Evolutionary conservation across 1,140 invertebrate genomes (phyloP).

Genomic region (Ruditapes philippinarum): DNA sequence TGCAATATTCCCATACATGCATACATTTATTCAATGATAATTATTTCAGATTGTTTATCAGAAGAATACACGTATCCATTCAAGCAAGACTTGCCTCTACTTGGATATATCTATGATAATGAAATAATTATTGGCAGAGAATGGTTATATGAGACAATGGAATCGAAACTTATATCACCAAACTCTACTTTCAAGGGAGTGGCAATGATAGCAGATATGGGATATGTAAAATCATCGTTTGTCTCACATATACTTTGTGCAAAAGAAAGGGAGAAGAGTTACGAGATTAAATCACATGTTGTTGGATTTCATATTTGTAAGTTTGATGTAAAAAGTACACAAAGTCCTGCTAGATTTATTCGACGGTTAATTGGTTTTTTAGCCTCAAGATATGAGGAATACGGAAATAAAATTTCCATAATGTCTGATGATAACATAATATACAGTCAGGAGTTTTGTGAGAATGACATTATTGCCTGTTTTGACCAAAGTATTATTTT

Average conservation of each 20-base stretch:
- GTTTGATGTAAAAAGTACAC: conserved; percentile 20
- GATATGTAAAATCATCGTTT: conserved; percentile 13
- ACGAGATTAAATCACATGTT: background rate
- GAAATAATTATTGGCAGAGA: background rate
- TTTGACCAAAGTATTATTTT: background rate
- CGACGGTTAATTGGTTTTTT: conserved; percentile 9
- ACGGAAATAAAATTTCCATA: conserved; percentile 4
- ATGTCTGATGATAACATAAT: background rate
- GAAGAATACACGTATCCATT: background rate
- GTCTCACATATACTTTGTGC: conserved; percentile 10
- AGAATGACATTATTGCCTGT: background rate
- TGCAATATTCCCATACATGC: background rate
- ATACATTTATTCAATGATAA: background rate
- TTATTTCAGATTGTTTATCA: conserved; percentile 9
- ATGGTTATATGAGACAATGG: background rate
- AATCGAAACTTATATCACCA: no score
- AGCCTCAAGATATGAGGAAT: background rate
- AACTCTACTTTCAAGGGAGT: background rate
- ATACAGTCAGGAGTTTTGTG: background rate
- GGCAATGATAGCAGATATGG: background rate
- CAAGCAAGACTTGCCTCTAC: background rate
- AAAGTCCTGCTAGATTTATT: background rate
- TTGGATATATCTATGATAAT: background rate
- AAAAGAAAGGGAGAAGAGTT: background rate
- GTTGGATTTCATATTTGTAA: conserved; percentile 40